Percentiles rank a stretch among this genome's conserved stretches.
phyloP scores from a whole-genome alignment of 1,140 invertebrate species.

The Nixonia krombeini region DNA sequence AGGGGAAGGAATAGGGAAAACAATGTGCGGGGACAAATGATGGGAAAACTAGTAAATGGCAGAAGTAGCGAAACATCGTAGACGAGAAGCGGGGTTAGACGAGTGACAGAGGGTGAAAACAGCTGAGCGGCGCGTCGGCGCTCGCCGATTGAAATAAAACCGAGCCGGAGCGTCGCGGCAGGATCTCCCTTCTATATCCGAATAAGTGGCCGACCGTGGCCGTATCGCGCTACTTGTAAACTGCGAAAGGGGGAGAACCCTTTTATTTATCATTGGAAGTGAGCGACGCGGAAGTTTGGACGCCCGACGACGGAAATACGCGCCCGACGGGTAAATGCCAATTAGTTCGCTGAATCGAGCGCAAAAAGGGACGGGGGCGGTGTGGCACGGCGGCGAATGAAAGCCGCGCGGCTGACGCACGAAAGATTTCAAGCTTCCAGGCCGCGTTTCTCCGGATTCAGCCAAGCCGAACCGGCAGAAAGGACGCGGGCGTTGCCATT shows the following conservation, averaged over 20 bases:
- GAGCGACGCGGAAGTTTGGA: slow-evolving; percentile 57
- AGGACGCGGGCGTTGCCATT: slow-evolving; percentile 40
- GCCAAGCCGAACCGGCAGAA: slow-evolving; percentile 44
- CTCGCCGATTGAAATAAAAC: too few species aligned
- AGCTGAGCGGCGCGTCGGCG: too few species aligned
- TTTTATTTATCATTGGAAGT: slow-evolving; percentile 59
- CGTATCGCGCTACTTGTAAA: slow-evolving; percentile 49
- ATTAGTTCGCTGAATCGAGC: slow-evolving; percentile 60
- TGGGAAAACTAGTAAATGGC: too few species aligned
- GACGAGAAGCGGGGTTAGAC: too few species aligned
- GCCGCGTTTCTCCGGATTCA: slow-evolving; percentile 49
- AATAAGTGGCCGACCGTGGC: slow-evolving; percentile 50
- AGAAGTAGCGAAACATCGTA: too few species aligned
- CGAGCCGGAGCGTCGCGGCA: neutral
- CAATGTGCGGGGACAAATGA: too few species aligned
- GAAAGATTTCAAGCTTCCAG: slow-evolving; percentile 53
- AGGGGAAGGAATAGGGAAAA: too few species aligned
- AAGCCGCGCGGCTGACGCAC: slow-evolving; percentile 51
- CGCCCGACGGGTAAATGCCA: slow-evolving; percentile 57
- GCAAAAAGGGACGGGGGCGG: slow-evolving; percentile 35
- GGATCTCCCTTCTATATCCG: slow-evolving; percentile 31
- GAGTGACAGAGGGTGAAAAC: too few species aligned
- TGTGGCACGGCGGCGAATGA: slow-evolving; percentile 47
- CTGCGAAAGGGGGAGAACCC: slow-evolving; percentile 50
- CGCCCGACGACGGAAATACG: slow-evolving; percentile 55